Evolutionary conservation across 2,888 invertebrate genomes (phyloP).

Genomic region (Nephrotoma appendiculata): DNA sequence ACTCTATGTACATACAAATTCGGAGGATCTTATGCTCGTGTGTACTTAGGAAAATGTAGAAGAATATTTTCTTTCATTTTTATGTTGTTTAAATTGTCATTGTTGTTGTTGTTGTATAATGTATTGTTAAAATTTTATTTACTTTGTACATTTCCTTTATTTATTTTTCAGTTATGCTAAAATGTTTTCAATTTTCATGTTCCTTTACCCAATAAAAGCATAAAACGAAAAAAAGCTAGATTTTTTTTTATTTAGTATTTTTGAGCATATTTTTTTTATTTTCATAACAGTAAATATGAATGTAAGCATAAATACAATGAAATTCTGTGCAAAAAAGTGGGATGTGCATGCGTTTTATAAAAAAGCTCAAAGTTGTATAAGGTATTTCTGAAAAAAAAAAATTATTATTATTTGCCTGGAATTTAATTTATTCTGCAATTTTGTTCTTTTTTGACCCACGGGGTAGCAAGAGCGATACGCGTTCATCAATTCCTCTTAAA

Average conservation of each 20-base stretch:
- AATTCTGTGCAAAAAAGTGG: neutral
- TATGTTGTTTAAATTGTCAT: neutral
- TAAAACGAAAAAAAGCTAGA: neutral
- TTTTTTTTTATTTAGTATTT: neutral
- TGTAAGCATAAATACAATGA: neutral
- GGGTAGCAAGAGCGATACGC: neutral
- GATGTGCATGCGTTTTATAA: neutral
- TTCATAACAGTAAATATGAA: neutral
- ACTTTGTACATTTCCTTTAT: neutral
- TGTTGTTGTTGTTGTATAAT: neutral
- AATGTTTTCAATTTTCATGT: neutral
- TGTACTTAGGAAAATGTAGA: neutral
- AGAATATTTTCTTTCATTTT: neutral
- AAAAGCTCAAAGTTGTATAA: neutral
- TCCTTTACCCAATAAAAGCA: neutral
- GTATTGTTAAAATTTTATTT: neutral
- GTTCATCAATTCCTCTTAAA: neutral
- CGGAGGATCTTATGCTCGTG: no score
- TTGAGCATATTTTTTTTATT: neutral
- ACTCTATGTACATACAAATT: no score
- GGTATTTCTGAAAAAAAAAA: neutral
- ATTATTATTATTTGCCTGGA: neutral
- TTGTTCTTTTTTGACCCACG: neutral
- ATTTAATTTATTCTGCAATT: neutral
- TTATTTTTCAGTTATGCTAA: neutral